A percentile compares a stretch with the other conserved stretches of the same genome.
Conservation (phyloP, 2,113 vertebrate genomes). For the Gymnogyps californianus region DNA sequence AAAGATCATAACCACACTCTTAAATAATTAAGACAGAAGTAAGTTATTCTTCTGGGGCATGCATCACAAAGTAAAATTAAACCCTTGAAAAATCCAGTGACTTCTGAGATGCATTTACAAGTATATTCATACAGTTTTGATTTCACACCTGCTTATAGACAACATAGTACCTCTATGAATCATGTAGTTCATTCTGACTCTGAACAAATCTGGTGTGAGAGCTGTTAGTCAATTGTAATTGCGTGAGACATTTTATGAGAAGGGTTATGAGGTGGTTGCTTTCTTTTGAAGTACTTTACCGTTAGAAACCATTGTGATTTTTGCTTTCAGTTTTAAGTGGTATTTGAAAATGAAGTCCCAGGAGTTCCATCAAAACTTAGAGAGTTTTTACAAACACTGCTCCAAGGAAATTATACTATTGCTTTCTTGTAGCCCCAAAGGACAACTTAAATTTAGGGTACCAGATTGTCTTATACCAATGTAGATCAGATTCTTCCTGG, state of each 20-base stretch:
- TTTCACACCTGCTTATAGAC: background rate
- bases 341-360: background rate
- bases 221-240: background rate
- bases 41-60: background rate
- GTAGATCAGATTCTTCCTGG: background rate
- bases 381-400: background rate
- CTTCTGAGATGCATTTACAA: background rate
- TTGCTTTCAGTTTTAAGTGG: background rate
- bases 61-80: background rate
- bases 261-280: background rate
- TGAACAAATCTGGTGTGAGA: background rate
- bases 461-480: background rate
- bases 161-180: background rate
- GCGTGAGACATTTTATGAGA: background rate
- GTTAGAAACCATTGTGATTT: background rate
- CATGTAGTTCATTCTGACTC: background rate
- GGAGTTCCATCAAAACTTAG: background rate
- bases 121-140: background rate
- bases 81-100: background rate
- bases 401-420: background rate
- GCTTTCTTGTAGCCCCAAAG: background rate
- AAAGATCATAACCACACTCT: background rate
- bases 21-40: background rate
- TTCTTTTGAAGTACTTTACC: background rate
- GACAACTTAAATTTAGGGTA: background rate